Conservation (phyloP, 1,140 invertebrate genomes). For the Apis laboriosa region DNA sequence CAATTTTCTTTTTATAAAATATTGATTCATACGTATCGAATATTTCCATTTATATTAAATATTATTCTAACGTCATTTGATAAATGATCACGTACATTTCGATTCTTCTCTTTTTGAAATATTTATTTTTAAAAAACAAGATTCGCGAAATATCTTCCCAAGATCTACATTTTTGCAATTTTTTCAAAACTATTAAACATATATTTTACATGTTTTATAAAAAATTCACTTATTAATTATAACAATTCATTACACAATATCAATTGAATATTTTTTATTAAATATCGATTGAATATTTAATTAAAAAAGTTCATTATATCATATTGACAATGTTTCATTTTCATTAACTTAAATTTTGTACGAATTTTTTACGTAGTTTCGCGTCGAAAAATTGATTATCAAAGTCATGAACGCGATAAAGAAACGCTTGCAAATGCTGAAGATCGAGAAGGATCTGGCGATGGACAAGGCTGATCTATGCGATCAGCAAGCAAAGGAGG, state of each 20-base stretch:
- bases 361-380: conserved; percentile 5
- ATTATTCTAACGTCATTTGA: not conserved
- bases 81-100: not conserved
- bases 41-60: not conserved
- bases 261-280: no score
- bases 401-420: conserved; percentile 89
- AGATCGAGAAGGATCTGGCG: conserved; percentile 89
- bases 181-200: no score
- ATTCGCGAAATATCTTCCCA: no score
- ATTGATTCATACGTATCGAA: not conserved
- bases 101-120: not conserved
- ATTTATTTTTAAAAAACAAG: not conserved
- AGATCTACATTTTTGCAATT: no score
- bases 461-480: conserved; percentile 87
- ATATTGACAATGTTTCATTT: no score
- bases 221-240: no score
- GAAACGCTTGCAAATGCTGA: conserved; percentile 91
- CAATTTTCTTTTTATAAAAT: not conserved
- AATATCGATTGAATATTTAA: no score
- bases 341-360: not conserved
- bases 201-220: no score
- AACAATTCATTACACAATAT: no score
- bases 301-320: no score
- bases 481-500: conserved; percentile 87
- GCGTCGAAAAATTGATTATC: not conserved